Conservation (phyloP, 2,113 vertebrate genomes). For the Otolemur garnettii region DNA sequence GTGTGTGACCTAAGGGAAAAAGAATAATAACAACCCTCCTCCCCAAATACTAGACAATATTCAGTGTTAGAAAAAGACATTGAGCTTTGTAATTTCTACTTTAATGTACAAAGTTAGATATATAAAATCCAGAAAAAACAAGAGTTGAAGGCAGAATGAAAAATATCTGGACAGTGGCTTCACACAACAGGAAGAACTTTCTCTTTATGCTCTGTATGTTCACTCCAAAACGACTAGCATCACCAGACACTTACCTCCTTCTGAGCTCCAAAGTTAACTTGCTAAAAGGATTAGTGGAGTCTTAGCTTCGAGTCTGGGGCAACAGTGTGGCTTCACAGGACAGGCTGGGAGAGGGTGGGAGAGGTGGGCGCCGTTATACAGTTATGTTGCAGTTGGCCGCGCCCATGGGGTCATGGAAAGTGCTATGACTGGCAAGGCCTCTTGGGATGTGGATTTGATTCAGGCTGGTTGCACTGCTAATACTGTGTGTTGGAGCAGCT, state of each 20-base stretch:
- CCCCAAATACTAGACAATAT: not conserved
- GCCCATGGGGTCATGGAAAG: constrained; percentile 97
- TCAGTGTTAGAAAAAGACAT: not conserved
- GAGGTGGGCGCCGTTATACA: constrained; percentile 92
- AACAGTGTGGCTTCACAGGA: constrained; percentile 95
- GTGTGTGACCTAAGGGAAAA: not conserved
- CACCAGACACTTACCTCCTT: constrained; percentile 92
- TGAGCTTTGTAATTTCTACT: not conserved
- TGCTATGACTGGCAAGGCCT: constrained; percentile 96
- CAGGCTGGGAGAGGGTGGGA: constrained; percentile 96
- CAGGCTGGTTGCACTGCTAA: constrained; percentile 94
- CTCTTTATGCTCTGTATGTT: not conserved
- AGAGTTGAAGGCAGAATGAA: not conserved
- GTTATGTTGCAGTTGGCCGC: constrained; percentile 93
- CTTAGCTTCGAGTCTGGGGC: constrained; percentile 95
- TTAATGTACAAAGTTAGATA: not conserved
- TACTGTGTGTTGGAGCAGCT: constrained; percentile 96
- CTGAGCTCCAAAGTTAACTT: constrained; percentile 99
- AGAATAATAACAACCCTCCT: not conserved
- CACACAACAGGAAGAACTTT: no score
- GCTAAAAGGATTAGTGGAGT: constrained; percentile 97
- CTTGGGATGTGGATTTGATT: constrained; percentile 96
- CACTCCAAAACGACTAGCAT: not conserved
- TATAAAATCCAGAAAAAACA: not conserved
- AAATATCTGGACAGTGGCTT: not conserved